These are phyloP conservation scores for Chamaea fasciata DNA, from an alignment of 2,113 vertebrate genomes.

Conservation along the genomic window DNA sequence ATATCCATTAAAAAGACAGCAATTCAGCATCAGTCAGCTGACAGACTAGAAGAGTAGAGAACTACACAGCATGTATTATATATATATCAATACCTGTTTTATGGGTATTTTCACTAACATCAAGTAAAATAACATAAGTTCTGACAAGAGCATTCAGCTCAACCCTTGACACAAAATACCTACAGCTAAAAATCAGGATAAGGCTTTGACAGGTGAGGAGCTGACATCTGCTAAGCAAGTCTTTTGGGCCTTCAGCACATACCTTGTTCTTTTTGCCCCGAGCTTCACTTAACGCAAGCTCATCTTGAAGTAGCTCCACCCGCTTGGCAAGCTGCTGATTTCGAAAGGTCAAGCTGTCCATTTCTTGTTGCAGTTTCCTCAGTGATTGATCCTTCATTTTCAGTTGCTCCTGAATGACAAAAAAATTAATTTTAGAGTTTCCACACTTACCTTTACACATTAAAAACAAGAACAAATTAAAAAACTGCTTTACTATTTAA, in stretches of 20 bases:
- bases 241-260: background rate
- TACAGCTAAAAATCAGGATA: background rate
- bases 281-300: conserved; percentile 82
- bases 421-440: background rate
- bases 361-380: conserved; percentile 95
- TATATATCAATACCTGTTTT: background rate
- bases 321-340: conserved; percentile 96
- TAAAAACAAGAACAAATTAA: background rate
- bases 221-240: background rate
- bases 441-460: background rate
- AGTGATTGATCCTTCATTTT: conserved; percentile 95
- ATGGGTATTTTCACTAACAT: background rate
- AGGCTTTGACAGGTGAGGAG: background rate
- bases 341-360: conserved; percentile 96
- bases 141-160: background rate
- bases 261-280: conserved; percentile 92
- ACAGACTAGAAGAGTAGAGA: background rate
- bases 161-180: background rate
- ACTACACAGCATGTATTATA: background rate
- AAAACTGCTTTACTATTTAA: background rate
- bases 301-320: conserved; percentile 95
- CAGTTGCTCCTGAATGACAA: conserved; percentile 83
- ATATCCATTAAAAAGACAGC: background rate
- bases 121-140: background rate
- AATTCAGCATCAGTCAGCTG: background rate